Evolutionary conservation across 2,113 vertebrate species (phyloP).

Genomic region (Crotalus tigris): DNA sequence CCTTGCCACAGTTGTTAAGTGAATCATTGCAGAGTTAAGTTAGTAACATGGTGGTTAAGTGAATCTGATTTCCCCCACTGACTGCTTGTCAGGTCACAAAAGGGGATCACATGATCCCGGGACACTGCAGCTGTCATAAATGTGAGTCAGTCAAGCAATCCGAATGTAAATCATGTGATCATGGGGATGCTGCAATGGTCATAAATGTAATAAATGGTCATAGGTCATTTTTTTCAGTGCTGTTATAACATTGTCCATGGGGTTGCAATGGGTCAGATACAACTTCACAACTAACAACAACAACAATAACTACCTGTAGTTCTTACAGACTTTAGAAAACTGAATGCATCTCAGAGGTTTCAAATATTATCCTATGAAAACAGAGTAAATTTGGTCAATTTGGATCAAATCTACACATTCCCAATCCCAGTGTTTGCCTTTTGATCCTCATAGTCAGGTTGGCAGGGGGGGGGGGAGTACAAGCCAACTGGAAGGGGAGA

Average conservation of each 20-base stretch:
- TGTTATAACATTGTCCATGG: no score
- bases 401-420: neutral
- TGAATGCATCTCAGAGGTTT: neutral
- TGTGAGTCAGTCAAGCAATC: neutral
- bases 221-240: neutral
- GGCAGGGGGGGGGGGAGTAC: fast-evolving
- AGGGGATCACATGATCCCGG: no score
- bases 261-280: no score
- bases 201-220: neutral
- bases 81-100: no score
- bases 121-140: neutral
- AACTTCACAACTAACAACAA: no score
- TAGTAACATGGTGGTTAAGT: neutral
- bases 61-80: neutral
- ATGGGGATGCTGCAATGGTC: neutral
- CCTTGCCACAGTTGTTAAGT: neutral
- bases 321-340: neutral
- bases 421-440: neutral
- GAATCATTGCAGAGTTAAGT: neutral
- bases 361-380: neutral
- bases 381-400: neutral
- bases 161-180: neutral
- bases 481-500: neutral
- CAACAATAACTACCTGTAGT: neutral
- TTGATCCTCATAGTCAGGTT: neutral